phyloP scores from a whole-genome alignment of 2,113 vertebrate genomes.

The Aptenodytes forsteri region DNA sequence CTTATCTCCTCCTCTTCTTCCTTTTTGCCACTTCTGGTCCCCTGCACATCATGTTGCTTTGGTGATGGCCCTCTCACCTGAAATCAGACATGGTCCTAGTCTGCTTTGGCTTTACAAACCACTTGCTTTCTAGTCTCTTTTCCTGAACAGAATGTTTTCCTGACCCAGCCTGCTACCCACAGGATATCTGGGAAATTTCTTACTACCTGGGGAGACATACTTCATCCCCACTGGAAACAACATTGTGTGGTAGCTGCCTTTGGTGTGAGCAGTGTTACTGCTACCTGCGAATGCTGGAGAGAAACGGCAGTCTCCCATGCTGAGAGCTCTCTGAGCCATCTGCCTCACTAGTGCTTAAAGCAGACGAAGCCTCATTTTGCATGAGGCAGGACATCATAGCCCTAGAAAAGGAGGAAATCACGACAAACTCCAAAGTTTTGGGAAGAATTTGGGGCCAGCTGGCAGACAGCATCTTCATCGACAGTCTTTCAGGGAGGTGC shows the following conservation, averaged over 20 bases:
- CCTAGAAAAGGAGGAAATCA: neutral
- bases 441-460: conserved; percentile 3
- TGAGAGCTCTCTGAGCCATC: neutral
- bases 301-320: neutral
- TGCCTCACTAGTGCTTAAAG: neutral
- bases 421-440: neutral
- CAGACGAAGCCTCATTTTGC: neutral
- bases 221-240: neutral
- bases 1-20: neutral
- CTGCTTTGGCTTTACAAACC: neutral
- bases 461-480: conserved; percentile 28
- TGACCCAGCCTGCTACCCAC: neutral
- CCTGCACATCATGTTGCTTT: neutral
- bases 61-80: neutral
- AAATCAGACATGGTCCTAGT: neutral
- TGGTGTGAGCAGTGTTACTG: neutral
- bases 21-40: neutral
- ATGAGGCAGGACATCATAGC: neutral
- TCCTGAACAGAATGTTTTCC: neutral
- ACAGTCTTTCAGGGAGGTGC: neutral
- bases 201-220: neutral
- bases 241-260: neutral
- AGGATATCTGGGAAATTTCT: neutral
- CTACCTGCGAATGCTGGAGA: neutral
- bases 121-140: neutral